Evolutionary conservation across 2,113 vertebrate species (phyloP).

Genomic region (Ammodytes dubius): DNA sequence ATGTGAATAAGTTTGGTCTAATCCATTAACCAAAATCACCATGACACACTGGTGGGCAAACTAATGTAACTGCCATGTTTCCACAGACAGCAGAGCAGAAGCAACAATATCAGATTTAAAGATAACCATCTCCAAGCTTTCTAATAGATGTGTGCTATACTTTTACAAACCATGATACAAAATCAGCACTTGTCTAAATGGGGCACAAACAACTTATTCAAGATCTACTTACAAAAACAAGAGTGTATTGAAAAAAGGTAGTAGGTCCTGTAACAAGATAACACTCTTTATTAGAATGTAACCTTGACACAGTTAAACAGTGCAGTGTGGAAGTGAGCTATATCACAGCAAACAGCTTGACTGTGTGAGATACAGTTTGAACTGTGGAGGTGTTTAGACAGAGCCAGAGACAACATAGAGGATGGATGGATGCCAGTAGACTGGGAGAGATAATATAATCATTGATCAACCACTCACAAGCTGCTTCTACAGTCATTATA

Average conservation of each 20-base stretch:
- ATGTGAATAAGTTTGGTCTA: neutral
- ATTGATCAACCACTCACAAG: neutral
- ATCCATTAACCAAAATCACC: neutral
- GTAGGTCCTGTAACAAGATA: neutral
- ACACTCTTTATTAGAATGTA: conserved; percentile 1
- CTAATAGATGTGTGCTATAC: neutral
- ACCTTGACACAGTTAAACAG: conserved; percentile 11
- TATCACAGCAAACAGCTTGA: neutral
- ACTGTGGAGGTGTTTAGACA: conserved; percentile 21
- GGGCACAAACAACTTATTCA: neutral
- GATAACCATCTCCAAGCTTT: neutral
- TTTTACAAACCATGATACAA: neutral
- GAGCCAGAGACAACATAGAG: conserved; percentile 7
- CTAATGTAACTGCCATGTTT: no score
- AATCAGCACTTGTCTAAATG: neutral
- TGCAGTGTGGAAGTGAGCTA: conserved; percentile 20
- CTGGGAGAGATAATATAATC: neutral
- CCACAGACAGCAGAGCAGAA: neutral
- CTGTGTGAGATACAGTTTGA: conserved; percentile 18
- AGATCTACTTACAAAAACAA: no score
- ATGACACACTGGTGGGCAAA: neutral
- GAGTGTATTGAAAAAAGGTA: neutral
- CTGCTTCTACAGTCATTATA: neutral
- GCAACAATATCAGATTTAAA: neutral
- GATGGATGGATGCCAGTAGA: conserved; percentile 7